Base-by-base conservation (phyloP, 2,113 vertebrate species). In the Lycocorax pyrrhopterus region DNA sequence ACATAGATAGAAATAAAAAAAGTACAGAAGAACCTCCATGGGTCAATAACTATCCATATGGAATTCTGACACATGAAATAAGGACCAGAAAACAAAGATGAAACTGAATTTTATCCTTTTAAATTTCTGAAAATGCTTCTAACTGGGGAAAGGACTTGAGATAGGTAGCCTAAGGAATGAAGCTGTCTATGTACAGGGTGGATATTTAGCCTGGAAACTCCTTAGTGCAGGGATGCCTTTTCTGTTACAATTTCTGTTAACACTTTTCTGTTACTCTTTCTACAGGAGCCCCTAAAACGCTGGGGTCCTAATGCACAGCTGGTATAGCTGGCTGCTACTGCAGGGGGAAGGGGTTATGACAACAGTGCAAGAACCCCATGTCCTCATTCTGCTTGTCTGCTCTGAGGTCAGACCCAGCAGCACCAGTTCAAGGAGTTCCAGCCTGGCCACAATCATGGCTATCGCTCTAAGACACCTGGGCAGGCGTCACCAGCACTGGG, bases 341-440 rank as follows among this genome's bases (percentile, higher is more conserved):
- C 6, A 43, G n/a, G 18, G 14, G 32, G 19, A 47, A 49, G 7
- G 41, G 7, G 4, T 88, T 74, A 14, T 33, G 20, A 5, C 25
- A 76, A 6, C 4, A 47, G 18, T 16, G 8, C 37, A 80, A 77
- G 43, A 81, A 2, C 20, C 18, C 10, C 0, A 1, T 62, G 37
- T 16, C 9, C 21, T 67, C 25, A 21, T 26, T 22, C 25, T 81
- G 30, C 39, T 52, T 59, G 12, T 8, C 37, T 66, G 22, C 25
- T 64, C 29, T 0, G 0, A 60, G 37, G 12, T 52, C 2, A 4
- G n/a, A 56, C 6, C 30, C 22, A 41, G 53, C 29, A 73, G 19
- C n/a, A 33, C 10, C 20, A 55, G 30, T 15, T 15, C 52, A 47
- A 82, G 25, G 29, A 46, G 12, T 3, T 6, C 25, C 76, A 92